Conservation (phyloP, 1,140 invertebrate genomes). For the Micrasema longulum region DNA sequence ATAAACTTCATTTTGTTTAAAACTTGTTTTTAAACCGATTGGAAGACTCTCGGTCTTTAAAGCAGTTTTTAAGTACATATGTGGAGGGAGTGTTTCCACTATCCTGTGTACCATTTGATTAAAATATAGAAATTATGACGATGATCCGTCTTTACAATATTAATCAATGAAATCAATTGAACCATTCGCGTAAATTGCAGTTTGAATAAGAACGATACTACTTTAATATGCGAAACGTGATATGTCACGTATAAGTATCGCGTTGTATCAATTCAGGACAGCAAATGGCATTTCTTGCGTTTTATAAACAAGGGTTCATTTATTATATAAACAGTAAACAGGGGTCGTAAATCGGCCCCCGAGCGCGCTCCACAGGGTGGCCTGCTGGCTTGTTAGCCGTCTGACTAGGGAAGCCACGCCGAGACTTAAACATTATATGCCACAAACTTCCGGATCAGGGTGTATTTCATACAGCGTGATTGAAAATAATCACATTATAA, state of each 20-base stretch:
- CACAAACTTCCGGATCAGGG: slow-evolving; percentile 28
- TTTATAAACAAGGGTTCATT: slow-evolving; percentile 28
- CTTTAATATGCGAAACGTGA: background rate
- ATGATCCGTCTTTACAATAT: background rate
- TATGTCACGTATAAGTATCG: background rate
- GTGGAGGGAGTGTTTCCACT: background rate
- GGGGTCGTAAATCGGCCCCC: slow-evolving; percentile 40
- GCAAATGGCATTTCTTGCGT: slow-evolving; percentile 4
- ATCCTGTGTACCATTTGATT: background rate
- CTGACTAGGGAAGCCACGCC: slow-evolving; percentile 35
- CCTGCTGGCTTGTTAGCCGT: slow-evolving; percentile 42
- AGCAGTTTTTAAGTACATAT: background rate
- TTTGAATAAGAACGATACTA: background rate
- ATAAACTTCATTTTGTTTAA: background rate
- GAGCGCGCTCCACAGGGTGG: slow-evolving; percentile 22
- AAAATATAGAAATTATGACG: background rate
- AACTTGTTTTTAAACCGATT: background rate
- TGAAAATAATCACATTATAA: background rate
- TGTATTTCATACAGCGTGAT: slow-evolving; percentile 16
- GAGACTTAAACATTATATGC: slow-evolving; percentile 40
- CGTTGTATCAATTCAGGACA: background rate
- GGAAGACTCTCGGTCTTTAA: too few relatives aligned
- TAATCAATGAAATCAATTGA: background rate
- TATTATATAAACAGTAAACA: slow-evolving; percentile 34
- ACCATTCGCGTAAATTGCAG: background rate